A percentile compares a stretch with the other conserved stretches of the same genome.
These are phyloP conservation scores for Sialia sialis DNA, from an alignment of 2,113 vertebrate species.

Conservation along the genomic window DNA sequence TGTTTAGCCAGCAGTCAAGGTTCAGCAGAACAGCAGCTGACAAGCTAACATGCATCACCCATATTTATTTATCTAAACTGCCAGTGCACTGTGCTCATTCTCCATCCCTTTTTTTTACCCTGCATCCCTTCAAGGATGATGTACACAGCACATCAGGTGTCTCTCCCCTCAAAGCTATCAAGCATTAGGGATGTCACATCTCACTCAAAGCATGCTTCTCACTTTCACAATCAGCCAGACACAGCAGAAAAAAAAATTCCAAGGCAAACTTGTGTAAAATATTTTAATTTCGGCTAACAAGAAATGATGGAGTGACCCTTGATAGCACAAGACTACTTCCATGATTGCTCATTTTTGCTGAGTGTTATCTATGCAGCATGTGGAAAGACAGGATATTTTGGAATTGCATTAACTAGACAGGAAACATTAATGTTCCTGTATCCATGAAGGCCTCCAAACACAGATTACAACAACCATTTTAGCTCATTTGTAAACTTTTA, in stretches of 20 bases:
- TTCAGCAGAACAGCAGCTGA: background rate
- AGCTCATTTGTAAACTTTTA: background rate
- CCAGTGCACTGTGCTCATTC: background rate
- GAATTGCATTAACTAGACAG: background rate
- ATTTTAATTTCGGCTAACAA: constrained; percentile 40
- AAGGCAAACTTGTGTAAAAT: constrained; percentile 39
- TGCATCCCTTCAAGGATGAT: background rate
- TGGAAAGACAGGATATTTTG: background rate
- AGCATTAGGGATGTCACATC: background rate
- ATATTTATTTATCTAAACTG: constrained; percentile 20
- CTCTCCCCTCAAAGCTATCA: background rate
- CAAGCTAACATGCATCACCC: background rate
- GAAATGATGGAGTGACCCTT: background rate
- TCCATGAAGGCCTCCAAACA: background rate
- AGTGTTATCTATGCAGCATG: background rate
- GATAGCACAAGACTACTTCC: background rate
- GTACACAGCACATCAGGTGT: background rate
- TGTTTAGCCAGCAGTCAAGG: background rate
- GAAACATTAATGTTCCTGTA: background rate
- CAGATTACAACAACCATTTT: background rate
- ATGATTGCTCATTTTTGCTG: background rate
- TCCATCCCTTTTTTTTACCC: background rate
- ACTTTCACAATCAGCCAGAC: background rate
- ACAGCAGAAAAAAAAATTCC: background rate
- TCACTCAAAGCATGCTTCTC: background rate